Evolutionary conservation across 2,888 invertebrate species (phyloP).

Genomic region (Emmelina monodactyla): DNA sequence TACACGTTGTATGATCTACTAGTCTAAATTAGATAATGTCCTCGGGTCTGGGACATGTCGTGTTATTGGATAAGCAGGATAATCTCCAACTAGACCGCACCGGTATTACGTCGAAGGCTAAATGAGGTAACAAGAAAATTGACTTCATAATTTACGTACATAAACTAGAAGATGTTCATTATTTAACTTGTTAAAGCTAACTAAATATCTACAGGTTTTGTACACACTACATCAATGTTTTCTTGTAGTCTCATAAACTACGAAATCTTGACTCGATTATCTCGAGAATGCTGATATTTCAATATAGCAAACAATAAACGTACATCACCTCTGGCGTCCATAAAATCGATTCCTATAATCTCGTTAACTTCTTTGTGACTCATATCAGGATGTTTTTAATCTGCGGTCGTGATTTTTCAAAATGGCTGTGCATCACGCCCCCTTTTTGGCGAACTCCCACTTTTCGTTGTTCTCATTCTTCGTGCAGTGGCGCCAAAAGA

Average conservation of each 20-base stretch:
- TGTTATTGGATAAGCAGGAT: background rate
- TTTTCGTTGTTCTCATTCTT: slow-evolving; percentile 19
- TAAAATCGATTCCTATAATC: no score
- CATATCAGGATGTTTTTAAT: background rate
- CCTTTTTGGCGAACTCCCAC: background rate
- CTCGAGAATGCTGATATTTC: no score
- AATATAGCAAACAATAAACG: no score
- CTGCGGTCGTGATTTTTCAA: background rate
- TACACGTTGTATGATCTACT: background rate
- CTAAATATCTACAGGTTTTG: no score
- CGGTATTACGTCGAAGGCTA: background rate
- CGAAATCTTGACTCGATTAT: no score
- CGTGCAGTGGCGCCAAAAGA: slow-evolving; percentile 17
- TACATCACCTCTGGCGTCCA: no score
- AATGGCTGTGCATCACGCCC: background rate
- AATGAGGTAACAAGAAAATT: no score
- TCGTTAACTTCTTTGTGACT: background rate
- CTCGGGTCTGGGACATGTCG: background rate
- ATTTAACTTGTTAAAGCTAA: no score
- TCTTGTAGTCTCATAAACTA: no score
- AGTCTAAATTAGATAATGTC: background rate
- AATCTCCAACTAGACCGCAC: background rate
- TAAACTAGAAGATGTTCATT: no score
- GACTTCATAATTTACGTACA: no score
- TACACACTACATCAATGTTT: no score